phyloP scores from a whole-genome alignment of 2,797 vertebrate genomes.

The Ptychobarbus kaznakovi region DNA sequence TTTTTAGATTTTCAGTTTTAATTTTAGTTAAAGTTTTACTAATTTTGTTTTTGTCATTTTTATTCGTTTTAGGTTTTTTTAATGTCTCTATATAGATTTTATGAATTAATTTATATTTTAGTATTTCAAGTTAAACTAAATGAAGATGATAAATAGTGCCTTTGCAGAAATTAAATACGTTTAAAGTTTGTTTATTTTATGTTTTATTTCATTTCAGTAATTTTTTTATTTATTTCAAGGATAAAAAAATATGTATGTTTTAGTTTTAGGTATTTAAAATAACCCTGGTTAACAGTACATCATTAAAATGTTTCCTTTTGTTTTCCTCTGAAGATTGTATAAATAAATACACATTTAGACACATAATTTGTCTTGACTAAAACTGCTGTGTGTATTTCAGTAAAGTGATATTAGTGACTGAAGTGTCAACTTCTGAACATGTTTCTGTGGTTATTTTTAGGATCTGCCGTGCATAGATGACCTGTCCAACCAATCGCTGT shows the following conservation, averaged over 20 bases:
- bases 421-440: neutral
- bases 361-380: no score
- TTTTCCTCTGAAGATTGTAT: neutral
- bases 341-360: neutral
- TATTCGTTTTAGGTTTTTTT: no score
- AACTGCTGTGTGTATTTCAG: neutral
- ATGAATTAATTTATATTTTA: neutral
- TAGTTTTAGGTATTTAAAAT: neutral
- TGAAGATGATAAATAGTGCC: no score
- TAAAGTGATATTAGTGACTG: neutral
- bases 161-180: no score
- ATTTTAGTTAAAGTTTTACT: neutral
- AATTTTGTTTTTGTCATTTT: neutral
- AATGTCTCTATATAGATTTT: neutral
- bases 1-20: neutral
- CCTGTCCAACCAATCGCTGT: conserved; percentile 89
- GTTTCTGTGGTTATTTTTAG: conserved; percentile 68
- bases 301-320: neutral
- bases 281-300: neutral
- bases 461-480: conserved; percentile 90
- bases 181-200: no score
- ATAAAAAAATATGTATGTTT: neutral
- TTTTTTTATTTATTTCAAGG: no score
- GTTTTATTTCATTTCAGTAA: no score
- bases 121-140: neutral